phyloP scores from a whole-genome alignment of 2,888 invertebrate genomes.

The Isotomurus palustris region DNA sequence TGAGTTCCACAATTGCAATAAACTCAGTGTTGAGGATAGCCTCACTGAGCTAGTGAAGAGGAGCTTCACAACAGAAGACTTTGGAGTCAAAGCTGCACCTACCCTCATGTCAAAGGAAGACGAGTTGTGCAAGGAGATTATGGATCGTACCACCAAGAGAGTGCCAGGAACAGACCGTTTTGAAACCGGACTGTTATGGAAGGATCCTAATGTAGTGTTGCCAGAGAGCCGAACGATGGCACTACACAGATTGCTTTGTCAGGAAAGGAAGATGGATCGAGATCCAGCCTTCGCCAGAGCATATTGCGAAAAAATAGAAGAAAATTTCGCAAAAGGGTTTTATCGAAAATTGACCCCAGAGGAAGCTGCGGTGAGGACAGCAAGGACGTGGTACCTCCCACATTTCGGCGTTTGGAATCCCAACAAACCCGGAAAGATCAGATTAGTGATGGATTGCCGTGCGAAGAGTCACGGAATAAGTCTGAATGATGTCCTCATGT shows the following conservation, averaged over 20 bases:
- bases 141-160: background rate
- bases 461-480: conserved; percentile 12
- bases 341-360: background rate
- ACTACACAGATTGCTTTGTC: background rate
- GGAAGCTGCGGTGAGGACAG: background rate
- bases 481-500: conserved; percentile 28
- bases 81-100: background rate
- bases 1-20: no score
- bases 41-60: background rate
- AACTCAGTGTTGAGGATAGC: no score
- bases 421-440: conserved; percentile 34
- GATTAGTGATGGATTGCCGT: conserved; percentile 36
- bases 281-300: conserved; percentile 1
- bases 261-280: conserved; percentile 18
- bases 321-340: conserved; percentile 9
- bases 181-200: conserved; percentile 21
- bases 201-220: background rate
- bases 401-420: conserved; percentile 32
- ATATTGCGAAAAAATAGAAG: conserved; percentile 10
- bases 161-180: conserved; percentile 1
- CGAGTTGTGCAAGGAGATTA: background rate
- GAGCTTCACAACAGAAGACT: background rate
- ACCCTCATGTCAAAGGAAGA: conserved; percentile 1
- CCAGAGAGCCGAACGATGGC: conserved; percentile 14
- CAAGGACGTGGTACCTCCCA: conserved; percentile 32